phyloP scores from a whole-genome alignment of 2,797 vertebrate species.

The Xenops minutus region DNA sequence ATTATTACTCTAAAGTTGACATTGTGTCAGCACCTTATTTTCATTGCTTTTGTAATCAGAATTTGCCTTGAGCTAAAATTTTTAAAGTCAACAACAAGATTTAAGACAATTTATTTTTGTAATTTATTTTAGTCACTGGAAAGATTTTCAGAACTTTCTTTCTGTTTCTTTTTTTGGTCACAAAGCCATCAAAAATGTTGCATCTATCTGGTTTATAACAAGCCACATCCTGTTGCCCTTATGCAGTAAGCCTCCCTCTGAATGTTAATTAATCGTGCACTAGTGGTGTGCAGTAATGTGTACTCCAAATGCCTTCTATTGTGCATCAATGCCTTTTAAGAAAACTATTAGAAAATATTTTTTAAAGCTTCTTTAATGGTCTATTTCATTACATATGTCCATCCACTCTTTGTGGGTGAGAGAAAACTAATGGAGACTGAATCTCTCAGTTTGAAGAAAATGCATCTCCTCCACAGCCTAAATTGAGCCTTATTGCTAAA shows the following conservation, averaged over 20 bases:
- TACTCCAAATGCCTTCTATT: background rate
- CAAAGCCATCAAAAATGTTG: background rate
- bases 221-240: background rate
- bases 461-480: accelerated
- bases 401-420: background rate
- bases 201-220: background rate
- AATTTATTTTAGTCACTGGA: background rate
- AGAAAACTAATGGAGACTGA: background rate
- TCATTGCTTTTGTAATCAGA: constrained; percentile 55
- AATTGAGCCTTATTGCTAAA: background rate
- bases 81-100: background rate
- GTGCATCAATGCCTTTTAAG: background rate
- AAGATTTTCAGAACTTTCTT: background rate
- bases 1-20: constrained; percentile 64
- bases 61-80: constrained; percentile 46
- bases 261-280: background rate
- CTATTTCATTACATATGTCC: background rate
- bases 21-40: constrained; percentile 64
- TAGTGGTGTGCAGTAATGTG: background rate
- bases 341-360: background rate
- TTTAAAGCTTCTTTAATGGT: background rate
- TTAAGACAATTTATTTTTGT: background rate
- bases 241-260: background rate
- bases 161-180: background rate
- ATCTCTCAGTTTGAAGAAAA: background rate